Conservation (phyloP, 92 coral and sea anemone genomes). For the Meandrina meandrites region DNA sequence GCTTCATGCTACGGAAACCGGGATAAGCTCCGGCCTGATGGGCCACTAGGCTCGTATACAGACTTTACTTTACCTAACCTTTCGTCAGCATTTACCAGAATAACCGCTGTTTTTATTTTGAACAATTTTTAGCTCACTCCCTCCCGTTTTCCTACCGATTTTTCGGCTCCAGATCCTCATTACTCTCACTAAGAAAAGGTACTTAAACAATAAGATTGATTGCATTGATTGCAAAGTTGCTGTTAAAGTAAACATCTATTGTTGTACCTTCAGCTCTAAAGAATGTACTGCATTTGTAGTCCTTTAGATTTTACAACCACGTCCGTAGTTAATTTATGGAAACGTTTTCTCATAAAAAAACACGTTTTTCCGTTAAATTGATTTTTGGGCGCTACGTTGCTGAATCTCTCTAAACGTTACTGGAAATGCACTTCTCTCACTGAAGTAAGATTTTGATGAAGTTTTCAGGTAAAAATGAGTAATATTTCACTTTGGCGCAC, state of each 20-base stretch:
- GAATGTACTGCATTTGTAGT: not conserved
- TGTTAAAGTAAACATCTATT: slow-evolving; percentile 3
- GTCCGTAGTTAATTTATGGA: not conserved
- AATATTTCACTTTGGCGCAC: too few relatives aligned
- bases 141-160: not conserved
- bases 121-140: not conserved
- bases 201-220: not conserved
- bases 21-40: too few relatives aligned
- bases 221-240: not conserved
- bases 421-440: too few relatives aligned
- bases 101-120: not conserved
- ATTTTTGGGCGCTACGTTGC: too few relatives aligned
- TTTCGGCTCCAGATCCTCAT: not conserved
- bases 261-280: not conserved
- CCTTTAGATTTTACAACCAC: not conserved
- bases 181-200: not conserved
- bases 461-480: too few relatives aligned
- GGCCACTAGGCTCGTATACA: too few relatives aligned
- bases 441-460: too few relatives aligned
- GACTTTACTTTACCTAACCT: too few relatives aligned
- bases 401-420: too few relatives aligned
- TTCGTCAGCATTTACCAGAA: slow-evolving; percentile 3
- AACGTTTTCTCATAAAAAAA: not conserved
- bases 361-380: too few relatives aligned
- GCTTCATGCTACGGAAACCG: too few relatives aligned